Conservation (phyloP, 2,888 invertebrate species). For the Heliconius erato region DNA sequence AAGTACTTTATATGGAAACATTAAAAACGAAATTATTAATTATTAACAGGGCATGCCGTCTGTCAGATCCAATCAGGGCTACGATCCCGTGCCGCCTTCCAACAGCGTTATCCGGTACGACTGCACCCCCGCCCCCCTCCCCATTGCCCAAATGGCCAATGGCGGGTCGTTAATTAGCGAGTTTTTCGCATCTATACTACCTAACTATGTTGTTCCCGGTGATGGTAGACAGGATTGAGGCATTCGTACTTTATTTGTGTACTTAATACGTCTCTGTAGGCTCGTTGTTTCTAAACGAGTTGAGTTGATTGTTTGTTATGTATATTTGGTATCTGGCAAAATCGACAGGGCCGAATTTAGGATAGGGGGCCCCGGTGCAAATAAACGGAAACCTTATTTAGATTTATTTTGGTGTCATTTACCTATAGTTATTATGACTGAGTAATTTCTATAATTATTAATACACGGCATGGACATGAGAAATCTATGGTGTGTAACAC, state of each 20-base stretch:
- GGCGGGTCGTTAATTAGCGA: not conserved
- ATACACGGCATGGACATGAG: too few species aligned
- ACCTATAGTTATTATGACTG: too few species aligned
- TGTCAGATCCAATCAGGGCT: not conserved
- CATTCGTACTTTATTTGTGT: not conserved
- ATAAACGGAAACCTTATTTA: too few species aligned
- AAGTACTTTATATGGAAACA: not conserved
- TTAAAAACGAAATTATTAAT: not conserved
- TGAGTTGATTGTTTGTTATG: not conserved
- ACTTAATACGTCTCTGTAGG: not conserved
- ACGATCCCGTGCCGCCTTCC: conserved; percentile 4
- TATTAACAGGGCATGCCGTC: not conserved
- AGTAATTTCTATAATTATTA: too few species aligned
- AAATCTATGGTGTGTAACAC: too few species aligned
- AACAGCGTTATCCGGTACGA: conserved; percentile 3
- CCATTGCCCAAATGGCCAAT: not conserved
- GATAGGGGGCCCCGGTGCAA: too few species aligned
- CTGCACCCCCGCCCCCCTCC: not conserved
- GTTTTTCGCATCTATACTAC: conserved; percentile 10
- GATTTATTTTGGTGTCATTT: too few species aligned
- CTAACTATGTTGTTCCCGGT: conserved; percentile 4
- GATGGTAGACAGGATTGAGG: conserved; percentile 1
- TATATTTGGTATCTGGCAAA: not conserved
- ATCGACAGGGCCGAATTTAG: too few species aligned
- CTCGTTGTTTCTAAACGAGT: not conserved